A percentile compares a stretch with the other conserved stretches of the same genome.
Evolutionary conservation across 2,888 invertebrate genomes (phyloP).

Genomic region (Dastarcus helophoroides): DNA sequence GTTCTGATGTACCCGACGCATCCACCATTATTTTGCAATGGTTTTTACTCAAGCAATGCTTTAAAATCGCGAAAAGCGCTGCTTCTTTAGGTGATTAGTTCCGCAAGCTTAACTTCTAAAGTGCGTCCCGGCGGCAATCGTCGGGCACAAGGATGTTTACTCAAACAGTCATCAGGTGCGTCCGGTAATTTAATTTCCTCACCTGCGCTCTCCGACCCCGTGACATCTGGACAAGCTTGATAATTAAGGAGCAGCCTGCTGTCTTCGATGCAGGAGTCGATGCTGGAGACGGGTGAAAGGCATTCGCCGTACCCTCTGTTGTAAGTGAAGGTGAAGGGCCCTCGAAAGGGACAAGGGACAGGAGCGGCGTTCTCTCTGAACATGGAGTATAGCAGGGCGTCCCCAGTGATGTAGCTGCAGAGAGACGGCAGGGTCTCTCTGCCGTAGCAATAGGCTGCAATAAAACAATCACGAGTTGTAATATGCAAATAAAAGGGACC

Average conservation of each 20-base stretch:
- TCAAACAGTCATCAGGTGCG: no score
- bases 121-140: no score
- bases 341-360: slow-evolving; percentile 78
- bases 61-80: no score
- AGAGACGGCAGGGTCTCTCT: slow-evolving; percentile 66
- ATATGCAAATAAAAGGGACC: no score
- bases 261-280: slow-evolving; percentile 90
- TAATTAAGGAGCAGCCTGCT: slow-evolving; percentile 81
- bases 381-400: slow-evolving; percentile 80
- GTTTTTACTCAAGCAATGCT: no score
- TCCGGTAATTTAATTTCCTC: no score
- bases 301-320: slow-evolving; percentile 86
- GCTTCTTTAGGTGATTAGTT: no score
- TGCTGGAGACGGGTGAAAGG: slow-evolving; percentile 77
- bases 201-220: slow-evolving; percentile 86
- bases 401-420: slow-evolving; percentile 79
- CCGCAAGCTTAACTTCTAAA: no score
- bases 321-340: slow-evolving; percentile 88
- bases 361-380: slow-evolving; percentile 80
- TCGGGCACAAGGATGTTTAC: no score
- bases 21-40: no score
- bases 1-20: no score
- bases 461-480: no score
- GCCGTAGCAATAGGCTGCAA: slow-evolving; percentile 64
- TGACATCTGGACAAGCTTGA: slow-evolving; percentile 87